Percentiles rank a stretch among this genome's conserved stretches.
Conservation (phyloP, 2,113 vertebrate species). For the Climacteris rufus region DNA sequence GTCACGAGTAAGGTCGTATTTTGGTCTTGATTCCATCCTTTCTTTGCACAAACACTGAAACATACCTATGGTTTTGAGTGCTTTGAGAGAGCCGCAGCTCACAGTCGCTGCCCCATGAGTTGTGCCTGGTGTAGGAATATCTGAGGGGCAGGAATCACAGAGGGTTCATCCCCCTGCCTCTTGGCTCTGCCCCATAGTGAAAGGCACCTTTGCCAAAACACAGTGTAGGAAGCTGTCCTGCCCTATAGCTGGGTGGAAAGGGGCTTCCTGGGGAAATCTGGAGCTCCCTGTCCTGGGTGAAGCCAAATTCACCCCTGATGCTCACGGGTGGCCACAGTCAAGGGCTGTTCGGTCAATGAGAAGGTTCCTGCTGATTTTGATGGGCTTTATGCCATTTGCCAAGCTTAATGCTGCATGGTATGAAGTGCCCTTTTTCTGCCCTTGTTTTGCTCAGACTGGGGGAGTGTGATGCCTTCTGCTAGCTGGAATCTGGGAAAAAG, state of each 20-base stretch:
- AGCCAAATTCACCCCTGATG: background rate
- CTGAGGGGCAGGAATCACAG: background rate
- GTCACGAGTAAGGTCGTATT: background rate
- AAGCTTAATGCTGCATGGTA: background rate
- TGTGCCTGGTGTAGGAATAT: background rate
- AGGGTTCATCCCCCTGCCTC: background rate
- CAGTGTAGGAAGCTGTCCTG: background rate
- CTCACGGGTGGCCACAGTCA: background rate
- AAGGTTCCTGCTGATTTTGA: background rate
- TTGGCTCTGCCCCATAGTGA: background rate
- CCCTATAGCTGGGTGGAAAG: background rate
- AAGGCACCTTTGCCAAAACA: background rate
- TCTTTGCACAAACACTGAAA: background rate
- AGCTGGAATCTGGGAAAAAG: background rate
- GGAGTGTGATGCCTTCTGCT: background rate
- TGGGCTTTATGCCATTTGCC: background rate
- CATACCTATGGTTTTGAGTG: background rate
- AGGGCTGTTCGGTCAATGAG: background rate
- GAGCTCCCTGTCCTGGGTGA: background rate
- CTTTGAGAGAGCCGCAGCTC: background rate
- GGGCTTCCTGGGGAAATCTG: rapidly evolving
- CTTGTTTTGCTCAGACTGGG: background rate
- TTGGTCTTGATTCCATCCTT: background rate
- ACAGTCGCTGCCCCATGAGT: background rate
- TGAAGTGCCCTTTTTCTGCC: background rate